Evolutionary conservation across 2,888 invertebrate species (phyloP).

Genomic region (Zaprionus lineosus): DNA sequence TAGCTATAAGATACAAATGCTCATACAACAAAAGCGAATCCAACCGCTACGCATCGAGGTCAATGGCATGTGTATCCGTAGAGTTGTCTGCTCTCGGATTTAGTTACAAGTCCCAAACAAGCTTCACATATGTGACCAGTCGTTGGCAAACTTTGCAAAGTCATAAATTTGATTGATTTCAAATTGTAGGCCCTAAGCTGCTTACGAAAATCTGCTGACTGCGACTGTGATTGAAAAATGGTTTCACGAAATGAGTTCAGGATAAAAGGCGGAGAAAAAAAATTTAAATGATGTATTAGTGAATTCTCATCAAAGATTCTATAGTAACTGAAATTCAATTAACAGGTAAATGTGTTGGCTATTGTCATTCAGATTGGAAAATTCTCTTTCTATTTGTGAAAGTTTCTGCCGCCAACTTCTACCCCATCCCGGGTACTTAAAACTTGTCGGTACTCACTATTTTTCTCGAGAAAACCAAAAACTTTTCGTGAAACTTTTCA

Average conservation of each 20-base stretch:
- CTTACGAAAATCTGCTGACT: conserved; percentile 56
- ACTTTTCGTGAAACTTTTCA: conserved; percentile 42
- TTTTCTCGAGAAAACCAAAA: conserved; percentile 35
- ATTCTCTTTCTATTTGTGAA: conserved; percentile 60
- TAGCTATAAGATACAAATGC: conserved; percentile 36
- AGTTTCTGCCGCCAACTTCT: conserved; percentile 40
- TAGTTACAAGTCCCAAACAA: conserved; percentile 46
- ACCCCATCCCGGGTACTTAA: too few species aligned
- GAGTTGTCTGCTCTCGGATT: conserved; percentile 38
- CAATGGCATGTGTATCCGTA: conserved; percentile 63
- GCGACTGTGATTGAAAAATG: conserved; percentile 31
- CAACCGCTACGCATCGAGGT: conserved; percentile 68
- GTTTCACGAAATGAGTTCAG: conserved; percentile 14
- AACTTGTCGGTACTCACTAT: conserved; percentile 21
- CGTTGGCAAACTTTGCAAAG: conserved; percentile 69
- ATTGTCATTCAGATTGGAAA: conserved; percentile 46
- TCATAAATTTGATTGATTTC: conserved; percentile 77
- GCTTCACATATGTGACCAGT: conserved; percentile 10
- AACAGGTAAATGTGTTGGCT: conserved; percentile 59
- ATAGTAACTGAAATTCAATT: too few species aligned
- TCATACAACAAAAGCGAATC: conserved; percentile 24
- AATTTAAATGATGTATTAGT: too few species aligned
- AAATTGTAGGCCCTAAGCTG: conserved; percentile 69
- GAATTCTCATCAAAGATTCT: too few species aligned
- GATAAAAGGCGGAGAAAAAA: too few species aligned